Evolutionary conservation across 1,140 invertebrate genomes (phyloP), one percentile per base, ranked within the genome.

Genomic region (Aricia agestis): DNA sequence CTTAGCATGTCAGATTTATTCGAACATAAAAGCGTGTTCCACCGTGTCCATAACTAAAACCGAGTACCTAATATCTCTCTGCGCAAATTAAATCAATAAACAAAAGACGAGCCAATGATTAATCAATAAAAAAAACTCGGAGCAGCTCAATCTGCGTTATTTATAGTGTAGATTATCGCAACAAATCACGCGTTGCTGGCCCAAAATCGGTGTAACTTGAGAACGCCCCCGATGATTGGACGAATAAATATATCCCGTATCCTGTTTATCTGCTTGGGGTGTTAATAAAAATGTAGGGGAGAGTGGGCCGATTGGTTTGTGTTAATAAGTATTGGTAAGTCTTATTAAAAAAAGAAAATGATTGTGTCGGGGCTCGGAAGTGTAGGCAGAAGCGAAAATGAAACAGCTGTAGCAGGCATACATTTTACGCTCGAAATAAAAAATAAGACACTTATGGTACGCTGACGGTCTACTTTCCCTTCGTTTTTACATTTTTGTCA

Each of bases 181-280:
- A 91, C 89, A 91, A 91, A 91, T 91, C 89, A 91, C 89, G 66
- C 77, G 81, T 84, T 85, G 81, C 80, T 71, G 79, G 84, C 76
- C 79, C 79, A 82, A 82, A 86, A 87, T 91, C 77, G 77, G 84
- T 89, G 89, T 91, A 91, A 91, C 85, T 75, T 74, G 89, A 91
- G 89, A 89, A 87, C 86, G 78, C 84, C 86, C 85, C 85, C 81
- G 89, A 89, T 90, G 89, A 91, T 89, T 91, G 87, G 83, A 87
- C 86, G 89, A 91, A 91, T 91, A 91, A 91, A 89, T 91, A 88
- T 91, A 91, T 91, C 81, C 87, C 81, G 83, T 90, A 90, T 91
- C 87, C 87, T 87, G 87, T 89, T 89, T 88, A 89, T 89, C 87
- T 72, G 81, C 78, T 84, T 81, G 78, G 83, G 87, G 89, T 89